These are phyloP conservation scores for Streblospio benedicti DNA, from an alignment of 1,140 invertebrate genomes.

Conservation along the genomic window DNA sequence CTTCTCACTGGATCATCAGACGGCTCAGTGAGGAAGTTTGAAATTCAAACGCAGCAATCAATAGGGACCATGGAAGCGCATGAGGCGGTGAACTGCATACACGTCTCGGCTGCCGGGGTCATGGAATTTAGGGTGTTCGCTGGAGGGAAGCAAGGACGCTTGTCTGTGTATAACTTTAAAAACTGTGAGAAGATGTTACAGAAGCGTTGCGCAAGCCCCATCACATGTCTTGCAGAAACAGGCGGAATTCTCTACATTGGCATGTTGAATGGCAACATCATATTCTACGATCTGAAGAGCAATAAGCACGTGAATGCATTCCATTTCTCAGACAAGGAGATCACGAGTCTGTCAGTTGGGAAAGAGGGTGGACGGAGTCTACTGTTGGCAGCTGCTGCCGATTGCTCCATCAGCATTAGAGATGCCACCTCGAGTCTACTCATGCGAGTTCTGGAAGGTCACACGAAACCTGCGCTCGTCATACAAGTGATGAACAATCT, in stretches of 20 bases:
- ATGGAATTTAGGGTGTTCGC: neutral
- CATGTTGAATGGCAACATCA: too few relatives aligned
- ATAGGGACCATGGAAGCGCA: too few relatives aligned
- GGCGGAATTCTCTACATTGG: too few relatives aligned
- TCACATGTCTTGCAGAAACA: too few relatives aligned
- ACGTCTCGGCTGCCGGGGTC: neutral
- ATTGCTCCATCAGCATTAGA: neutral
- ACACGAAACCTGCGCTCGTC: neutral
- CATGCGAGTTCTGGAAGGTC: neutral
- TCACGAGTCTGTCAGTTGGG: neutral
- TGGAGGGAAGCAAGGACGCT: neutral
- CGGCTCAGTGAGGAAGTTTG: neutral
- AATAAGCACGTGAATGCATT: too few relatives aligned
- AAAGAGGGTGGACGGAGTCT: neutral
- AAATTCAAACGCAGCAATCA: slow-evolving; percentile 1
- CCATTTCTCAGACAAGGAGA: neutral
- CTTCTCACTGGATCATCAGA: neutral
- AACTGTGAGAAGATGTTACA: too few relatives aligned
- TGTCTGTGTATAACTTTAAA: neutral
- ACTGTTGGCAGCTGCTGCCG: neutral
- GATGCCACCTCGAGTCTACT: neutral
- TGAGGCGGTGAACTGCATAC: neutral
- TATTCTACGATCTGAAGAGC: too few relatives aligned
- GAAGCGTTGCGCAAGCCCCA: too few relatives aligned
- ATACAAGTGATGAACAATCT: neutral